A percentile compares a stretch with the other conserved stretches of the same genome.
phyloP scores from a whole-genome alignment of 2,113 vertebrate species.

The Ranitomeya imitator region DNA sequence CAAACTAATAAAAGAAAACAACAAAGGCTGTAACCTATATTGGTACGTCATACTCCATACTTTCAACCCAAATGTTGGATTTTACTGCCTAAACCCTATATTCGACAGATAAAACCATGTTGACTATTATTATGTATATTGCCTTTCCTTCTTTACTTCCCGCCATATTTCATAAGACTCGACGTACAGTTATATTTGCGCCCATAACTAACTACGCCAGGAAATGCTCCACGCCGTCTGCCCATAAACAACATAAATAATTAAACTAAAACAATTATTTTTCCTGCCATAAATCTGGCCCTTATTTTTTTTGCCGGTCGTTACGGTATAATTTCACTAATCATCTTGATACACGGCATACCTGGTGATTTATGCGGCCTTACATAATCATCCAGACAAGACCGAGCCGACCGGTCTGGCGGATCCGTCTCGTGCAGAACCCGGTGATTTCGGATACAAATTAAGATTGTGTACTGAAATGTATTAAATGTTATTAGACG shows the following conservation, averaged over 20 bases:
- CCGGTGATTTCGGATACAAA: constrained; percentile 57
- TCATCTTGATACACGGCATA: neutral
- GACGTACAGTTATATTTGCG: neutral
- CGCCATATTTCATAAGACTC: neutral
- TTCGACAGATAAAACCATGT: neutral
- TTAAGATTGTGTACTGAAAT: constrained; percentile 58
- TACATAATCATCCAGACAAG: constrained; percentile 14
- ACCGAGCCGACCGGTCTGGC: neutral
- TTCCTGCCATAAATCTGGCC: constrained; percentile 10
- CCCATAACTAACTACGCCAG: neutral
- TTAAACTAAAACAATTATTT: constrained; percentile 41
- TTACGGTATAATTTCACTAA: constrained; percentile 38
- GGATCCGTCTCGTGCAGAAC: constrained; percentile 36
- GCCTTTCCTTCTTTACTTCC: neutral
- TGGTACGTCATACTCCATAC: neutral
- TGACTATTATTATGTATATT: neutral
- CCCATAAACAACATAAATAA: constrained; percentile 22
- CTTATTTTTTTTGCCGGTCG: neutral
- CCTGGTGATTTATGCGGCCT: constrained; percentile 30
- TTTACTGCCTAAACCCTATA: neutral
- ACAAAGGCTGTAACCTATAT: neutral
- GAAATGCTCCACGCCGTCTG: neutral
- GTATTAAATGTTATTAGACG: constrained; percentile 59
- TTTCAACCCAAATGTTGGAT: neutral
- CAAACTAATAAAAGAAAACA: neutral